phyloP scores from a whole-genome alignment of 1,140 invertebrate genomes.

The Drosophila pectinifera region DNA sequence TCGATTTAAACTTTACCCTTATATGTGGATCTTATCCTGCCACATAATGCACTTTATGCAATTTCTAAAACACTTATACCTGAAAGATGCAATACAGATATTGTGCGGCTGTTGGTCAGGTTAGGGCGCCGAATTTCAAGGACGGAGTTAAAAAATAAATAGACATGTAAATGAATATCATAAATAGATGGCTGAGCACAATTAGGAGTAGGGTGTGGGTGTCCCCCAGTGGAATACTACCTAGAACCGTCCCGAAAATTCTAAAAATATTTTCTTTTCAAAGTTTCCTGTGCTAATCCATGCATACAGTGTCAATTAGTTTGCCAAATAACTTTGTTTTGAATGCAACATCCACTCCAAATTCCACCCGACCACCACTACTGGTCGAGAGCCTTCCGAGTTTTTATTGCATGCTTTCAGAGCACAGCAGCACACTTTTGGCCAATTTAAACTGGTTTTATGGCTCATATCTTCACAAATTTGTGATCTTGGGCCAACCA shows the following conservation, averaged over 20 bases:
- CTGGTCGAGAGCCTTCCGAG: background rate
- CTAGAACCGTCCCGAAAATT: background rate
- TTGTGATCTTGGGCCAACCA: constrained; percentile 25
- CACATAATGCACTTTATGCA: no score
- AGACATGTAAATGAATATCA: constrained; percentile 1
- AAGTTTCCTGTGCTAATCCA: constrained; percentile 43
- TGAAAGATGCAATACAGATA: no score
- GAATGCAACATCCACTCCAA: constrained; percentile 17
- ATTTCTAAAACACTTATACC: background rate
- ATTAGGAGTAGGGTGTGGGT: background rate
- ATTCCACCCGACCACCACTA: background rate
- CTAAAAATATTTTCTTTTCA: constrained; percentile 6
- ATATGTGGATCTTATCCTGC: background rate
- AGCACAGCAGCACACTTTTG: constrained; percentile 32
- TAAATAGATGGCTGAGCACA: background rate
- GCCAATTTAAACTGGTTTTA: constrained; percentile 42
- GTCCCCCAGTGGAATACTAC: constrained; percentile 8
- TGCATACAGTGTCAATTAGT: constrained; percentile 20
- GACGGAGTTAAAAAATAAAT: no score
- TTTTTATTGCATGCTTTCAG: constrained; percentile 37
- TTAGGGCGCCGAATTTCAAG: no score
- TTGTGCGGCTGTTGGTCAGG: no score
- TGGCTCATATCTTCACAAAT: constrained; percentile 45
- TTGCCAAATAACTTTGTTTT: constrained; percentile 35
- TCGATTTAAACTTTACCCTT: no score